Evolutionary conservation across 2,797 vertebrate species (phyloP).

Genomic region (Lepus townsendii): DNA sequence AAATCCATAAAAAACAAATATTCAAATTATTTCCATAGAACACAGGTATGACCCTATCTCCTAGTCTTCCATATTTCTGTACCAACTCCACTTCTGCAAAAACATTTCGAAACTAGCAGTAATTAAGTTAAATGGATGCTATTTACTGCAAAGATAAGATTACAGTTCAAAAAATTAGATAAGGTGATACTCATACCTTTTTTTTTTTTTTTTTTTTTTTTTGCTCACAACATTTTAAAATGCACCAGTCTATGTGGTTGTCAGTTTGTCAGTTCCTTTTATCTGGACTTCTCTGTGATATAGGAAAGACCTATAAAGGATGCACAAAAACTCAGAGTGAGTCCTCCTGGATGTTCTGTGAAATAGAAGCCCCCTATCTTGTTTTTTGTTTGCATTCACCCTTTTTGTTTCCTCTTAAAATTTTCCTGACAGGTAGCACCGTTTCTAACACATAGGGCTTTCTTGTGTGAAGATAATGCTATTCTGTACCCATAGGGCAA

Average conservation of each 20-base stretch:
- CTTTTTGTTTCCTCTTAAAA: neutral
- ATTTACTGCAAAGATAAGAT: constrained; percentile 49
- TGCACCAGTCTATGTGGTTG: neutral
- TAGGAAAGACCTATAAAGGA: neutral
- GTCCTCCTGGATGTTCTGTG: neutral
- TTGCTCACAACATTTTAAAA: constrained; percentile 16
- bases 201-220: neutral
- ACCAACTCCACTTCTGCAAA: constrained; percentile 85
- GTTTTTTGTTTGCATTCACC: neutral
- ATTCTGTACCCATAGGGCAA: neutral
- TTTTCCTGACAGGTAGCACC: neutral
- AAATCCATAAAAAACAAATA: constrained; percentile 91
- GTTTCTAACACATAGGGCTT: neutral
- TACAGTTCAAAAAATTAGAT: constrained; percentile 43
- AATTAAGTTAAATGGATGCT: constrained; percentile 87
- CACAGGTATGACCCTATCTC: constrained; percentile 95
- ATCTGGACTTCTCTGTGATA: neutral
- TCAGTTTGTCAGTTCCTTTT: constrained; percentile 14
- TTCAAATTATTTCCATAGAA: constrained; percentile 96
- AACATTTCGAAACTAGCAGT: constrained; percentile 86
- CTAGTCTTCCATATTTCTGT: constrained; percentile 90
- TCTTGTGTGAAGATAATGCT: neutral
- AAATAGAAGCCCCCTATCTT: neutral
- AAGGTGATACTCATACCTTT: neutral
- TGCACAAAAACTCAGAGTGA: neutral